Evolutionary conservation across 2,888 invertebrate species (phyloP).

Genomic region (Melanostoma scalare): DNA sequence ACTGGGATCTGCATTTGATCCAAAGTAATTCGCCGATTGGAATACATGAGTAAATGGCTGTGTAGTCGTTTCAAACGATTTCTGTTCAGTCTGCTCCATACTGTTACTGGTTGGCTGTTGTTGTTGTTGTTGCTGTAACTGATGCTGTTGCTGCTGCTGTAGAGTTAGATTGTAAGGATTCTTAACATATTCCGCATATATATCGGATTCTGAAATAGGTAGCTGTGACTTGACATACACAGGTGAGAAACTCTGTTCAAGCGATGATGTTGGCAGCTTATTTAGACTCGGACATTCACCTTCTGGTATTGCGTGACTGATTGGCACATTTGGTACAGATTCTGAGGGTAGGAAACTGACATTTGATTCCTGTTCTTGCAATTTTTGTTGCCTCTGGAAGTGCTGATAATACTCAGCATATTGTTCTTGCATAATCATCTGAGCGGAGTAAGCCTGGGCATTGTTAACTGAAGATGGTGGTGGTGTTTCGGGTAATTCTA

Average conservation of each 20-base stretch:
- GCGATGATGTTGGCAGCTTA: conserved; percentile 78
- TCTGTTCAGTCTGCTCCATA: conserved; percentile 3
- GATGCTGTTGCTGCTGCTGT: conserved; percentile 78
- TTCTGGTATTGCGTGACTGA: conserved; percentile 78
- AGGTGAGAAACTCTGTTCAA: conserved; percentile 81
- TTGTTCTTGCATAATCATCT: conserved; percentile 68
- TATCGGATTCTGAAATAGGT: conserved; percentile 76
- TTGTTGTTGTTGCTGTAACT: conserved; percentile 73
- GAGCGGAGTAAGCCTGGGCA: conserved; percentile 54
- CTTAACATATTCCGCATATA: conserved; percentile 80
- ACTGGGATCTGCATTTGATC: conserved; percentile 83
- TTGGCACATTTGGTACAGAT: conserved; percentile 77
- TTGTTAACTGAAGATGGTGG: conserved; percentile 61
- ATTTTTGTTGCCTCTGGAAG: conserved; percentile 48
- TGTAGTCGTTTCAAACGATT: conserved; percentile 9
- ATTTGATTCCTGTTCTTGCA: conserved; percentile 49
- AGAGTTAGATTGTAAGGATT: conserved; percentile 82
- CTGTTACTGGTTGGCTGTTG: conserved; percentile 36
- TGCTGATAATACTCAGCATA: conserved; percentile 62
- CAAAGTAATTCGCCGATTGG: conserved; percentile 86
- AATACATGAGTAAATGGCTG: conserved; percentile 64
- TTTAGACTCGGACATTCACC: conserved; percentile 80
- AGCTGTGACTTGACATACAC: conserved; percentile 75
- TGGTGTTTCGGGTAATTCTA: conserved; percentile 79
- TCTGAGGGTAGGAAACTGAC: conserved; percentile 20